Base-by-base conservation (phyloP, 2,113 vertebrate species). In the Percina caprodes region DNA sequence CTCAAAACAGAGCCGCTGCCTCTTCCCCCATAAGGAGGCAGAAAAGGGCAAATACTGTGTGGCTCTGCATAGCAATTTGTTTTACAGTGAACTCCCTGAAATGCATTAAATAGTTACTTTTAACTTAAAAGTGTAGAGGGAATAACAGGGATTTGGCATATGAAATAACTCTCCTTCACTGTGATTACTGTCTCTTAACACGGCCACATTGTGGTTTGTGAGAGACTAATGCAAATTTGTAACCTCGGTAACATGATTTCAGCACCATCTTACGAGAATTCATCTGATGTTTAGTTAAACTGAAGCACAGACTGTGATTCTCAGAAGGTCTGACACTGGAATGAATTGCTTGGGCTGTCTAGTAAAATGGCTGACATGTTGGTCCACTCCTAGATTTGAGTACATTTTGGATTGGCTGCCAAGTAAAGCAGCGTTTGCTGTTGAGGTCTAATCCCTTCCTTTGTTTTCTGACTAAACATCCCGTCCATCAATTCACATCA, bases 1-100 rank as follows among this genome's bases (percentile, higher is more conserved):
- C 81, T 85, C 48, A 85, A 74, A 87, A 65, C 68, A 60, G n/a
- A 79, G 68, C 54, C 9, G n/a, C 61, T 54, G 52, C 83, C 88
- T 86, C 46, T 56, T 85, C 45, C 26, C 77, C 54, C 3, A 79
- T 16, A 11, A 69, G 70, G 66, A 73, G 60, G 79, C 35, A 65
- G 78, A 13, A 0, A 10, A 77, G 68, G 58, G 65, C 7, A 2
- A 73, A 46, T 49, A 15, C 55, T 55, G 35, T 72, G 69, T 26
- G 60, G 62, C 35, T 87, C 67, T 72, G 82, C 76, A 80, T 79
- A 33, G 65, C 69, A 86, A 86, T 87, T 81, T 74, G 39, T 42
- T 48, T 33, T 48, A 45, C 14, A 67, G 69, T 82, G 72, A 75
- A 69, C 72, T 80, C 68, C 62, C n/a, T 26, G 8, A 60, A 30